Evolutionary conservation across 2,888 invertebrate genomes (phyloP).

Genomic region (Lamellibrachia satsuma): DNA sequence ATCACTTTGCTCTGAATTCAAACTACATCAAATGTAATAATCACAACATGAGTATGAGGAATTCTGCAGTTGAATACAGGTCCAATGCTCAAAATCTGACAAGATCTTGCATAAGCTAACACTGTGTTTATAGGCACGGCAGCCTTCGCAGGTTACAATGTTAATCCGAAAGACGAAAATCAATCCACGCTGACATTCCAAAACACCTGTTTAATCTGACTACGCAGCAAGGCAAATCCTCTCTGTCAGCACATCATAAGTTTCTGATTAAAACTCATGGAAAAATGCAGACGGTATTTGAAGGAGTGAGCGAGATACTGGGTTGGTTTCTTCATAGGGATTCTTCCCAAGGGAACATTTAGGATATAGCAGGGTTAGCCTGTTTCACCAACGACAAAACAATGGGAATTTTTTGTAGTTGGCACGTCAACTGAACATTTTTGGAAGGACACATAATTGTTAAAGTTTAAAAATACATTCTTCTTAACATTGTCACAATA

Average conservation of each 20-base stretch:
- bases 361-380: neutral
- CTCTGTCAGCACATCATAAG: neutral
- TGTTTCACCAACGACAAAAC: neutral
- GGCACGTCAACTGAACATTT: neutral
- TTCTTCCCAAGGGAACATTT: neutral
- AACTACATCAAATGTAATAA: too few species aligned
- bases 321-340: neutral
- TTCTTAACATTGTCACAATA: too few species aligned
- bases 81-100: neutral
- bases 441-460: neutral
- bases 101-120: neutral
- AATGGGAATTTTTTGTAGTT: neutral
- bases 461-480: neutral
- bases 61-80: neutral
- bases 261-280: neutral
- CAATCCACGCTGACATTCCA: neutral
- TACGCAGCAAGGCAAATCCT: neutral
- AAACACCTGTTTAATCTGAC: neutral
- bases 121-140: neutral
- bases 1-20: too few species aligned
- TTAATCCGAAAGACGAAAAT: neutral
- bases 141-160: neutral
- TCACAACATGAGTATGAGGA: too few species aligned
- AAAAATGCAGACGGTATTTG: neutral
- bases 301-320: neutral